Conservation (phyloP, 2,888 invertebrate genomes). For the Arge pagana region DNA sequence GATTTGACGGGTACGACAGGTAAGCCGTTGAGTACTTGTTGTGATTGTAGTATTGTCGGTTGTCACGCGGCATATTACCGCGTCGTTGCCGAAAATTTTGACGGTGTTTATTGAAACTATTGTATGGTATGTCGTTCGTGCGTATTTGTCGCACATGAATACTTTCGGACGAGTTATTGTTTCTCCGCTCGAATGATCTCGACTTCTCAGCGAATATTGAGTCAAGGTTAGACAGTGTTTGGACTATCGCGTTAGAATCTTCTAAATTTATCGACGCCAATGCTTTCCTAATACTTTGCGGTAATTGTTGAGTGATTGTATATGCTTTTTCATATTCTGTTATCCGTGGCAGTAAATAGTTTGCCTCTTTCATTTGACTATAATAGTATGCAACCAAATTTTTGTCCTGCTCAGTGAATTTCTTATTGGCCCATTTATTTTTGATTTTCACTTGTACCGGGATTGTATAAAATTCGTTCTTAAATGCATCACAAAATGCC, state of each 20-base stretch:
- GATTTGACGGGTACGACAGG: slow-evolving; percentile 1
- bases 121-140: no score
- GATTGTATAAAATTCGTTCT: slow-evolving; percentile 23
- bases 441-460: slow-evolving; percentile 13
- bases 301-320: slow-evolving; percentile 27
- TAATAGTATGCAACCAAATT: slow-evolving; percentile 19
- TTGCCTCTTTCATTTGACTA: slow-evolving; percentile 17
- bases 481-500: slow-evolving; percentile 9
- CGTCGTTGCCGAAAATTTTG: no score
- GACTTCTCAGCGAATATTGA: not conserved
- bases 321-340: slow-evolving; percentile 22
- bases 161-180: no score
- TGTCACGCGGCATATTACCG: not conserved
- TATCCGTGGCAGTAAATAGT: slow-evolving; percentile 13
- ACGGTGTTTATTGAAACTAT: no score
- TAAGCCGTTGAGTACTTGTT: no score
- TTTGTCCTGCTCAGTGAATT: slow-evolving; percentile 2
- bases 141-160: no score
- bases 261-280: slow-evolving; percentile 23
- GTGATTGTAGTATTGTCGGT: not conserved
- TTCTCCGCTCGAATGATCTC: not conserved
- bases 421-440: slow-evolving; percentile 8
- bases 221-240: slow-evolving; percentile 24
- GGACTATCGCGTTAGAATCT: slow-evolving; percentile 17
- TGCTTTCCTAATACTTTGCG: slow-evolving; percentile 13